Percentiles rank a stretch among this genome's conserved stretches.
These are phyloP conservation scores for Eupithecia insigniata DNA, from an alignment of 2,888 invertebrate species.

Conservation along the genomic window DNA sequence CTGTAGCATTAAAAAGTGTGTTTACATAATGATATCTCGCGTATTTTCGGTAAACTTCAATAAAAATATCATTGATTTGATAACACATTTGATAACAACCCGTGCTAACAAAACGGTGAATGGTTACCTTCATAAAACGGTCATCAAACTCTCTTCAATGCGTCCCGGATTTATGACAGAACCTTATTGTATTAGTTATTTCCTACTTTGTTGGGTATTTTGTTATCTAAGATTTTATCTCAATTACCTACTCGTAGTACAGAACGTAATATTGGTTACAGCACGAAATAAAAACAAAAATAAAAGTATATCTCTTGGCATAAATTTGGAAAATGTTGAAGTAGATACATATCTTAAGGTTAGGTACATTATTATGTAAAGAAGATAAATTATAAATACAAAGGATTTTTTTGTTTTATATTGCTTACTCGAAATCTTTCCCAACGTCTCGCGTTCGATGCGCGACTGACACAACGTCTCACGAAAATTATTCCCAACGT, in stretches of 20 bases:
- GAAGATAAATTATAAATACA: too few species aligned
- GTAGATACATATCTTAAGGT: too few species aligned
- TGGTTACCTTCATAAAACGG: not conserved
- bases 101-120: not conserved
- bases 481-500: too few species aligned
- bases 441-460: too few species aligned
- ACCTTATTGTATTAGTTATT: not conserved
- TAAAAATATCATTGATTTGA: not conserved
- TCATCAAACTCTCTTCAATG: not conserved
- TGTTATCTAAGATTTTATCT: not conserved
- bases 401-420: not conserved
- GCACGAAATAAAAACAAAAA: not conserved
- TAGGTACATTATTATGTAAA: too few species aligned
- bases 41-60: not conserved
- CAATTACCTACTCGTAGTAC: not conserved
- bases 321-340: not conserved
- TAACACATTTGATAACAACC: not conserved
- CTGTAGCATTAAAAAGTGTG: not conserved
- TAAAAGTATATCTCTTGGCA: not conserved
- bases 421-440: too few species aligned
- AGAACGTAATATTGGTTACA: not conserved
- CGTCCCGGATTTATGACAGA: slow-evolving; percentile 6
- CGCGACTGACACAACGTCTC: too few species aligned
- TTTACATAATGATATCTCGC: not conserved
- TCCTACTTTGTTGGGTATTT: not conserved